A percentile compares a stretch with the other conserved stretches of the same genome.
These are phyloP conservation scores for Petromus typicus DNA, from an alignment of 2,113 vertebrate genomes.

Conservation along the genomic window DNA sequence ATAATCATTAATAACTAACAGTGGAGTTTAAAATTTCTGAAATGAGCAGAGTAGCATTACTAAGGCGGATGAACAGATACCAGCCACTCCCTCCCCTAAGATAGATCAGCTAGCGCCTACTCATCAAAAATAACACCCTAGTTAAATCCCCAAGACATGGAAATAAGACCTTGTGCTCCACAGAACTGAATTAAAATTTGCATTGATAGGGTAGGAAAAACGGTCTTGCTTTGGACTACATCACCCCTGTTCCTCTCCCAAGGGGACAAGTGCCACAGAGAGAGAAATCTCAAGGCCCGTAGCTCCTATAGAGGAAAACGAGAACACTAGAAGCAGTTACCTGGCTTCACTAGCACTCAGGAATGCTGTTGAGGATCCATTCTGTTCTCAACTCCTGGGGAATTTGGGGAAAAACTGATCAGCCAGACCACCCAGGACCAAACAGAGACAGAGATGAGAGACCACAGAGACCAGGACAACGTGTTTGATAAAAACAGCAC, in stretches of 20 bases:
- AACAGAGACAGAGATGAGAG: neutral
- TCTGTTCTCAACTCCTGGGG: neutral
- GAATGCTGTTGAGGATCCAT: no score
- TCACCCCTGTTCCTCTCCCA: neutral
- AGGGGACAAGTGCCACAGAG: neutral
- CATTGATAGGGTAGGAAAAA: neutral
- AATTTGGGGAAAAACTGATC: neutral
- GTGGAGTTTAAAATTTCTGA: constrained; percentile 44
- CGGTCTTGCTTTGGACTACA: neutral
- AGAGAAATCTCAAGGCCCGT: neutral
- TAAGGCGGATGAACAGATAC: neutral
- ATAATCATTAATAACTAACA: constrained; percentile 35
- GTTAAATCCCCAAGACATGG: neutral
- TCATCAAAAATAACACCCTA: neutral
- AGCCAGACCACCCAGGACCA: neutral
- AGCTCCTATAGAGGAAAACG: neutral
- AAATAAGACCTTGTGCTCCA: neutral
- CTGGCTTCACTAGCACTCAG: neutral
- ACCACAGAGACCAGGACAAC: neutral
- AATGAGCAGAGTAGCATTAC: neutral
- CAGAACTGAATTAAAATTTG: neutral
- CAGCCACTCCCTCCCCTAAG: no score
- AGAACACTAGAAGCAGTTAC: neutral
- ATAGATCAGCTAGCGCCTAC: neutral
- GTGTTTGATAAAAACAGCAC: no score